These are phyloP conservation scores for Eristalis tenax DNA, from an alignment of 2,888 invertebrate genomes.

Conservation along the genomic window DNA sequence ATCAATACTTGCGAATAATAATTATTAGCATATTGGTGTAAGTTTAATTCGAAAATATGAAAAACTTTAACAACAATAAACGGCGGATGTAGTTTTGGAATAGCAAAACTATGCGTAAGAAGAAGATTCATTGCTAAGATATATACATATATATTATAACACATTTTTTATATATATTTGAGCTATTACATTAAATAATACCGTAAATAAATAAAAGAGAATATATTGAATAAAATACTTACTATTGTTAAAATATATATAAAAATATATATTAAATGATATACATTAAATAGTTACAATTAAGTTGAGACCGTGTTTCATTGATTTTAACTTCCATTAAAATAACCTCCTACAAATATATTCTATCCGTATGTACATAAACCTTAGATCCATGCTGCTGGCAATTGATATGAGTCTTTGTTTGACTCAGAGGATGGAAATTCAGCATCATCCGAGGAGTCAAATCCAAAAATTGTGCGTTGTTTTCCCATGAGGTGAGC, in stretches of 20 bases:
- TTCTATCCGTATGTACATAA: too few relatives aligned
- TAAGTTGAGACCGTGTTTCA: slow-evolving; percentile 11
- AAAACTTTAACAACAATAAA: slow-evolving; percentile 43
- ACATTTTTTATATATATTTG: slow-evolving; percentile 63
- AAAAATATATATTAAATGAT: slow-evolving; percentile 64
- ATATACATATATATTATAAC: slow-evolving; percentile 13
- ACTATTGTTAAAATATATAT: slow-evolving; percentile 70
- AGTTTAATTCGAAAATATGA: slow-evolving; percentile 55
- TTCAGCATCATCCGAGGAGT: too few relatives aligned
- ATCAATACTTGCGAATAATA: slow-evolving; percentile 4
- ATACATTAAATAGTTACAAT: slow-evolving; percentile 70
- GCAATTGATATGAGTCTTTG: too few relatives aligned
- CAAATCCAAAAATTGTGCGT: too few relatives aligned
- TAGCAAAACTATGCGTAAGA: slow-evolving; percentile 29
- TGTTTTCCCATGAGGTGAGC: too few relatives aligned
- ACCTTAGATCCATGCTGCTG: too few relatives aligned
- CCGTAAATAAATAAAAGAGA: slow-evolving; percentile 59
- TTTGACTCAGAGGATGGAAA: too few relatives aligned
- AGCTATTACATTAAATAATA: slow-evolving; percentile 59
- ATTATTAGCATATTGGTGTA: slow-evolving; percentile 21
- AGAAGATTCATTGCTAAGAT: slow-evolving; percentile 65
- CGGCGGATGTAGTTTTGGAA: slow-evolving; percentile 23
- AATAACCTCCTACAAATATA: background rate
- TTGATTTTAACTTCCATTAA: background rate
- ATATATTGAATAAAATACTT: slow-evolving; percentile 65